Percentiles rank a stretch among this genome's conserved stretches.
phyloP scores from a whole-genome alignment of 1,140 invertebrate genomes.

The Chelonus insularis region DNA sequence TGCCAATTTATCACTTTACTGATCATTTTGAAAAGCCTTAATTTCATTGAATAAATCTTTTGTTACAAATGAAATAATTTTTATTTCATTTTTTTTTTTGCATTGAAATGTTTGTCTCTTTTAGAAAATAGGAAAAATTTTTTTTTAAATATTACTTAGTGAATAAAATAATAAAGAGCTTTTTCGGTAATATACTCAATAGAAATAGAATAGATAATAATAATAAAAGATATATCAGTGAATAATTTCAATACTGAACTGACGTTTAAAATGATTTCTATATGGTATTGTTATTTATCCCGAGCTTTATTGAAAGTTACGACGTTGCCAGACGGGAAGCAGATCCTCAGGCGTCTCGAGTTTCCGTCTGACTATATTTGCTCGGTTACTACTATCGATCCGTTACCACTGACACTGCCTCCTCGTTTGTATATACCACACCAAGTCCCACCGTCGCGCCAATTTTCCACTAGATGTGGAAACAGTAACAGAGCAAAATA shows the following conservation, averaged over 20 bases:
- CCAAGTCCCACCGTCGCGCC: slow-evolving; percentile 11
- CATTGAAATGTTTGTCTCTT: too few relatives aligned
- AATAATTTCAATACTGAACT: not conserved
- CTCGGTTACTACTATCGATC: slow-evolving; percentile 30
- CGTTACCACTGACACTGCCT: slow-evolving; percentile 1
- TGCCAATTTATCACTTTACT: too few relatives aligned
- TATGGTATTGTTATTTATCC: slow-evolving; percentile 17
- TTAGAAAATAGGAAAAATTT: too few relatives aligned
- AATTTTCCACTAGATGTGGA: slow-evolving; percentile 12
- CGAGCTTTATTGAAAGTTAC: slow-evolving; percentile 22
- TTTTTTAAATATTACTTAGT: too few relatives aligned
- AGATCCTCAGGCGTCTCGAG: slow-evolving; percentile 20
- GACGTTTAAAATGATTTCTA: not conserved
- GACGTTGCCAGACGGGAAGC: slow-evolving; percentile 14
- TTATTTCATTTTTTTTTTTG: too few relatives aligned
- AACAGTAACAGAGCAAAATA: not conserved
- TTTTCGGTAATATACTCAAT: too few relatives aligned
- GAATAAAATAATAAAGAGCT: too few relatives aligned
- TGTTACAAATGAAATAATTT: too few relatives aligned
- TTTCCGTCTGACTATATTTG: slow-evolving; percentile 30
- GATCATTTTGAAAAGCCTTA: too few relatives aligned
- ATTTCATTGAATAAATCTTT: too few relatives aligned
- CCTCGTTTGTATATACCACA: not conserved
- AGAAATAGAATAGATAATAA: not conserved
- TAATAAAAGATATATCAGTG: not conserved